A percentile compares a stretch with the other conserved stretches of the same genome.
Conservation (phyloP, 2,888 invertebrate species). For the Notocelia uddmanniana region DNA sequence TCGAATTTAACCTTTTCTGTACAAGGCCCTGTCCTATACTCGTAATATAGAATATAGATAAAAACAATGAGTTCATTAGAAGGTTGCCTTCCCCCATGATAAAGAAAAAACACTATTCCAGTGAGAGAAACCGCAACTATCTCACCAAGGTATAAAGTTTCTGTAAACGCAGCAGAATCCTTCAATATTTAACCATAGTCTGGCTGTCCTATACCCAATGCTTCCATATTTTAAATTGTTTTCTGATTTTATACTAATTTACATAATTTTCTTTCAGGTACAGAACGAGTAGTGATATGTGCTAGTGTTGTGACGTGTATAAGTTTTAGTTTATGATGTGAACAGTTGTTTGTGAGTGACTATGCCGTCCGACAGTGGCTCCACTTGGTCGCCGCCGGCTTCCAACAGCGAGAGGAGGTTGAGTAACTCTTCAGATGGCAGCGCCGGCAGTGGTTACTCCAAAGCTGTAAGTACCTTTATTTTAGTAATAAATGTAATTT, state of each 20-base stretch:
- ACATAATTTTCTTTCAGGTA: conserved; percentile 68
- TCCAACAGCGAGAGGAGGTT: conserved; percentile 79
- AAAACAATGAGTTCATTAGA: not conserved
- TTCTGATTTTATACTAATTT: conserved; percentile 47
- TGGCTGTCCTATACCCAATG: not conserved
- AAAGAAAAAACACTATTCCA: not conserved
- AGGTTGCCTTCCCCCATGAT: not conserved
- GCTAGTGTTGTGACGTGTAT: conserved; percentile 67
- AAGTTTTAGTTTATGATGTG: conserved; percentile 69
- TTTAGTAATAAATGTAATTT: not conserved
- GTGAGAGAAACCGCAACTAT: not conserved
- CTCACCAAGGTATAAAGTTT: not conserved
- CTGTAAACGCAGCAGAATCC: not conserved
- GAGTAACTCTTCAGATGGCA: conserved; percentile 83
- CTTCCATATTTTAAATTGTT: not conserved
- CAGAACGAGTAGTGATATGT: conserved; percentile 64
- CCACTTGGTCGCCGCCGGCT: conserved; percentile 82
- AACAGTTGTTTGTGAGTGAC: conserved; percentile 66
- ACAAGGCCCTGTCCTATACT: no score
- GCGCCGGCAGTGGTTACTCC: conserved; percentile 82
- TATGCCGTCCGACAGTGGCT: conserved; percentile 83
- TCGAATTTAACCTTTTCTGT: not conserved
- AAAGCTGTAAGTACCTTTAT: conserved; percentile 75
- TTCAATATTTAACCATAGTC: not conserved
- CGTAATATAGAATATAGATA: no score